A percentile compares a stretch with the other conserved stretches of the same genome.
Conservation (phyloP, 2,888 invertebrate species). For the Hololepta plana region DNA sequence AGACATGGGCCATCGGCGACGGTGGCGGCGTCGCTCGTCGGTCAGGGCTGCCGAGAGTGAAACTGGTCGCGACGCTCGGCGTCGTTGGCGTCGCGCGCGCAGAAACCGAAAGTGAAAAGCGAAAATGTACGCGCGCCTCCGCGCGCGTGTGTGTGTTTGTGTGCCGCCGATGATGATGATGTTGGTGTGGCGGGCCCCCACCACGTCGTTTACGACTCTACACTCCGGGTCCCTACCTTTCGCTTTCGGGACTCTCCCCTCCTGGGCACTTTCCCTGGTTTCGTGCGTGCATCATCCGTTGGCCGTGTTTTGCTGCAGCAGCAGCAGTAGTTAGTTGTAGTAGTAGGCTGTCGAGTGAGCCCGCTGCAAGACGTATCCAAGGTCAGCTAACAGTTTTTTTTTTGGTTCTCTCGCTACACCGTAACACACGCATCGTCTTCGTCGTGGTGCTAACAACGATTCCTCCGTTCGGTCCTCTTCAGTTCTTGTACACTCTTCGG, state of each 20-base stretch:
- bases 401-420: too few relatives aligned
- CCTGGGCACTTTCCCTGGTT: constrained; percentile 26
- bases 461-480: too few relatives aligned
- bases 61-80: constrained; percentile 17
- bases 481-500: too few relatives aligned
- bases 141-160: constrained; percentile 6
- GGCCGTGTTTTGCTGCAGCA: constrained; percentile 3
- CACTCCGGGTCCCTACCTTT: constrained; percentile 41
- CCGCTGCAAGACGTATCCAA: constrained; percentile 21
- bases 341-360: constrained; percentile 39
- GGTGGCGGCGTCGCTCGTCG: constrained; percentile 13
- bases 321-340: too few relatives aligned
- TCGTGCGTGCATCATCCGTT: constrained; percentile 41
- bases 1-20: constrained; percentile 9
- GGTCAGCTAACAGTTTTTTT: too few relatives aligned
- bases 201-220: constrained; percentile 11
- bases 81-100: constrained; percentile 11
- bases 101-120: constrained; percentile 30
- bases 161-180: constrained; percentile 12
- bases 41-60: constrained; percentile 27
- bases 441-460: too few relatives aligned
- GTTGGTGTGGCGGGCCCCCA: constrained; percentile 18
- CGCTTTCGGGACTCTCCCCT: constrained; percentile 37
- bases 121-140: constrained; percentile 15
- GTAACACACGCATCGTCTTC: too few relatives aligned